These are phyloP conservation scores for Hermaeophaga mercurialis DNA, from an alignment of 2,888 invertebrate species.

Conservation along the genomic window DNA sequence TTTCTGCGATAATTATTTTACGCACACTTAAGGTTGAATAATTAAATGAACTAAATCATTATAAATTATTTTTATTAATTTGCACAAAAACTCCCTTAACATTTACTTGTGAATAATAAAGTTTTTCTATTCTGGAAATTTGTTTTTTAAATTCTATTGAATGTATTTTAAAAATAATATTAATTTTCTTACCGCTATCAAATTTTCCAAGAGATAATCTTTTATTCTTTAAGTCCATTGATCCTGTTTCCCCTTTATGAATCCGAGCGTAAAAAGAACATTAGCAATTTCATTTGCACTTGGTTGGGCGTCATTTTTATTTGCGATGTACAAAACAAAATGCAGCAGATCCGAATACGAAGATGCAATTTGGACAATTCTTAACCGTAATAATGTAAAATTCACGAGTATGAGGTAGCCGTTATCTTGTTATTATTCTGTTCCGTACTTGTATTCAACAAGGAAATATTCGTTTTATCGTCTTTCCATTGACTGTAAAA, in stretches of 20 bases:
- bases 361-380: conserved; percentile 20
- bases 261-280: background rate
- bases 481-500: conserved; percentile 18
- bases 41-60: too few relatives aligned
- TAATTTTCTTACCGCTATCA: too few relatives aligned
- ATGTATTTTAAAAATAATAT: too few relatives aligned
- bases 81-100: too few relatives aligned
- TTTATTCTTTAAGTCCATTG: background rate
- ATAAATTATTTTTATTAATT: too few relatives aligned
- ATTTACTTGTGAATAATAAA: too few relatives aligned
- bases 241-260: background rate
- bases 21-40: too few relatives aligned
- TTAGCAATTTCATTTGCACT: conserved; percentile 17
- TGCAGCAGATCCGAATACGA: conserved; percentile 11
- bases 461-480: conserved; percentile 14
- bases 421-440: conserved; percentile 21
- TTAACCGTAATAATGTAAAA: conserved; percentile 16
- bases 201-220: background rate
- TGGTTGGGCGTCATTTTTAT: conserved; percentile 8
- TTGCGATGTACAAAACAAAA: conserved; percentile 10
- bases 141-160: too few relatives aligned
- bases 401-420: conserved; percentile 16
- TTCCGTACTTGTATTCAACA: conserved; percentile 8
- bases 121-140: too few relatives aligned
- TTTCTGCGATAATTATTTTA: too few relatives aligned